Evolutionary conservation across 1,140 invertebrate genomes (phyloP), one percentile per base, ranked within the genome.

Genomic region (Chironomus tepperi): DNA sequence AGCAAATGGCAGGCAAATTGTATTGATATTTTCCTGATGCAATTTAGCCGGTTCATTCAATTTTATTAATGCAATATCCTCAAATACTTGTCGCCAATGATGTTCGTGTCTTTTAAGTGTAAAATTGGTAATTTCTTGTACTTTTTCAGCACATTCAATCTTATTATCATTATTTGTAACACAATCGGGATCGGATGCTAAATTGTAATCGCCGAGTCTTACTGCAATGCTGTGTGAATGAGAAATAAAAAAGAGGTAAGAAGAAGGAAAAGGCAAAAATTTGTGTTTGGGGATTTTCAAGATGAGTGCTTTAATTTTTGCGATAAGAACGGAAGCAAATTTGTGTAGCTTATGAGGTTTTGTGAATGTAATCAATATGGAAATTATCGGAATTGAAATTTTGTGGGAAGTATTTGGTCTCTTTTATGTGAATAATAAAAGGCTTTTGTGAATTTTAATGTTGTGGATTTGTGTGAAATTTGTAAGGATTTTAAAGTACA

Each of bases 61-160:
- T 19, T 70, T 18, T 6, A 70, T 70, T 9, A 70, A 19, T 70
- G 16, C 65, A 70, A 70, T 70, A 21, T 70, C 65, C n/a, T 57
- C 12, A 5, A 57, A 57, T n/a, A 57, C 43, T 57, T 34, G 1
- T 1, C 18, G 6, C 1, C 7, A 10, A 19, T 18, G 16, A 70
- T 70, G 16, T 19, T 6, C 18, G 7, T 3, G 9, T 18, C 9
- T 21, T 18, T 19, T 19, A 6, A 19, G 9, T 19, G 19, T 18
- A 67, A 18, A 6, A 7, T 70, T 18, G 18, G 19, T 70, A 10
- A 70, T 70, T 19, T 70, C 65, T 70, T 70, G 65, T 10, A 18
- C n/a, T 1, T 15, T 15, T 18, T 19, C 16, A 18, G 65, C 47
- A 57, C 47, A 57, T 12, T 57, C 7, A 0, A 18, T 16, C 3